Evolutionary conservation across 2,797 vertebrate species (phyloP).

Genomic region (Arrhamphus sclerolepis): DNA sequence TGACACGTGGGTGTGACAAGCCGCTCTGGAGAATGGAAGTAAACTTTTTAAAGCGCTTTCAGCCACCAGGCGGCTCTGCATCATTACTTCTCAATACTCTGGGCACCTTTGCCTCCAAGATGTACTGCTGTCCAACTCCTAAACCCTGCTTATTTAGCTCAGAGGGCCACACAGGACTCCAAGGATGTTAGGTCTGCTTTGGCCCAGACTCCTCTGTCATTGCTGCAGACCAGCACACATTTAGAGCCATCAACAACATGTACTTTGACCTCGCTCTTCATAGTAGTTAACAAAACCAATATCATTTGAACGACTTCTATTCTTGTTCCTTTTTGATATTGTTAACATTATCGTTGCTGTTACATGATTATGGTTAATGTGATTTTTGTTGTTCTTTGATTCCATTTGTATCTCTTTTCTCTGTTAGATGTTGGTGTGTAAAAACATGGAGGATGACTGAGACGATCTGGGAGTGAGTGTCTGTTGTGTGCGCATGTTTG

Average conservation of each 20-base stretch:
- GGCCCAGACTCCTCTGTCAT: constrained; percentile 49
- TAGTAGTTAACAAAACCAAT: constrained; percentile 79
- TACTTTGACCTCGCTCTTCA: constrained; percentile 79
- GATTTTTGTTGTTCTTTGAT: constrained; percentile 78
- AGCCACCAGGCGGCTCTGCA: constrained; percentile 50
- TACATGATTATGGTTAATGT: constrained; percentile 79
- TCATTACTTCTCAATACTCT: constrained; percentile 17
- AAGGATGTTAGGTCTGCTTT: constrained; percentile 28
- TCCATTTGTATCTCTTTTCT: constrained; percentile 78
- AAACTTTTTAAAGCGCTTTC: constrained; percentile 39
- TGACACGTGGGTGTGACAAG: constrained; percentile 35
- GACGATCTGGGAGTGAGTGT: constrained; percentile 50
- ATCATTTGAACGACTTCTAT: constrained; percentile 73
- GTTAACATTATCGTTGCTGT: constrained; percentile 80
- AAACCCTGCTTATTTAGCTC: constrained; percentile 40
- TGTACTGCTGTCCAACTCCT: constrained; percentile 29
- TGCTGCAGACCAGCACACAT: constrained; percentile 67
- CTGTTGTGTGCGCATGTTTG: constrained; percentile 61
- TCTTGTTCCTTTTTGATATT: constrained; percentile 79
- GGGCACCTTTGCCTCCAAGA: constrained; percentile 26
- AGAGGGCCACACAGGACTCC: constrained; percentile 44
- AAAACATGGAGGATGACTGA: constrained; percentile 60
- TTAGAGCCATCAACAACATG: constrained; percentile 69
- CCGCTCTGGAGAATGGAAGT: constrained; percentile 38
- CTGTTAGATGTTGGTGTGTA: constrained; percentile 66